Evolutionary conservation across 2,888 invertebrate species (phyloP).

Genomic region (Pinctada fucata): DNA sequence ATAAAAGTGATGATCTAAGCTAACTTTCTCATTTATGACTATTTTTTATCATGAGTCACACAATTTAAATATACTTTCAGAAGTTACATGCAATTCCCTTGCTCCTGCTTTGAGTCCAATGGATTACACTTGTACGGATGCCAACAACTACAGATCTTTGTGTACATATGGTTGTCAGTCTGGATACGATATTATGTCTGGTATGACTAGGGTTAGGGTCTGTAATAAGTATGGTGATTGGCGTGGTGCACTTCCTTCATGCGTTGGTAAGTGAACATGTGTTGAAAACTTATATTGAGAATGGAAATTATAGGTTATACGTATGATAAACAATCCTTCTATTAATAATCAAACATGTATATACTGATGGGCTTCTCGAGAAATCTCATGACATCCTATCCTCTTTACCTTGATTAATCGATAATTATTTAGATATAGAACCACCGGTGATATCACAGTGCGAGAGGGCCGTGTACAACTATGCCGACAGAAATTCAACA

Average conservation of each 20-base stretch:
- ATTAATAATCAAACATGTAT: too few relatives aligned
- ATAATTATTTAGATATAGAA: conserved; percentile 37
- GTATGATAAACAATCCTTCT: too few relatives aligned
- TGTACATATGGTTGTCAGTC: conserved; percentile 46
- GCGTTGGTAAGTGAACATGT: conserved; percentile 39
- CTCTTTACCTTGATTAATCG: too few relatives aligned
- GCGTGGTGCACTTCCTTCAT: conserved; percentile 40
- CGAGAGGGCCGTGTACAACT: conserved; percentile 23
- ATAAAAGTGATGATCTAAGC: too few relatives aligned
- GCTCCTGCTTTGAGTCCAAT: conserved; percentile 1
- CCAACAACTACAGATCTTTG: conserved; percentile 39
- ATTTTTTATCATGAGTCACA: too few relatives aligned
- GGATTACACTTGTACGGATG: conserved; percentile 39
- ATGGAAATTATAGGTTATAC: too few relatives aligned
- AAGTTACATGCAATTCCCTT: conserved; percentile 23
- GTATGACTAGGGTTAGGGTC: conserved; percentile 42
- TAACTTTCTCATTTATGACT: too few relatives aligned
- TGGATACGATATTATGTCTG: conserved; percentile 46
- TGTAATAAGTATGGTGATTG: conserved; percentile 44
- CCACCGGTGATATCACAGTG: conserved; percentile 43
- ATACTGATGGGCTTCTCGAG: too few relatives aligned
- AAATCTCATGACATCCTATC: too few relatives aligned
- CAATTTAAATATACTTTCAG: conserved; percentile 9
- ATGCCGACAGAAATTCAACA: conserved; percentile 35
- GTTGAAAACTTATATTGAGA: too few relatives aligned